Evolutionary conservation across 2,113 vertebrate species (phyloP), one percentile per base, ranked within the genome.

Genomic region (Ptychochromis oligacanthus): DNA sequence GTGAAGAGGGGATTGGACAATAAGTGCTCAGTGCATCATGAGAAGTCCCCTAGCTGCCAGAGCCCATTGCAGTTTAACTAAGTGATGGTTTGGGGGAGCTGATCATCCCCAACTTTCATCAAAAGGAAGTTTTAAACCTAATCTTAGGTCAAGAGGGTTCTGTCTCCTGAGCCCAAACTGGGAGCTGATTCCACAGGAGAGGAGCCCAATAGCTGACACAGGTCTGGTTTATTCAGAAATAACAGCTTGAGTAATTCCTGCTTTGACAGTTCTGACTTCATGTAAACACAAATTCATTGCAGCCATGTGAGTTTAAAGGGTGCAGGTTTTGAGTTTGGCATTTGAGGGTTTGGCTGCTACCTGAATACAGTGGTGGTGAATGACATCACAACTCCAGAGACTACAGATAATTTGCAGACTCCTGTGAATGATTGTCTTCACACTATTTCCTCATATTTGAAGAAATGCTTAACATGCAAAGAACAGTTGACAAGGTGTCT

Each of bases 201-300:
- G 5, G 9, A 3, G 3, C 49, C 24, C 26, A 3, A 70, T 12
- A 28, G 22, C 64, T 28, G 5, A 70, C 28, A 40, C 8, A 40
- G 46, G 24, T 65, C 62, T 65, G 62, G 62, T 65, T 65, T 36
- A 65, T 65, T 65, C n/a, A 65, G 62, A 65, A 65, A 26, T 43
- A 36, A 65, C 38, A 43, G 62, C n/a, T 26, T 65, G 62, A 65
- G 62, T 6, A 65, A 65, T 26, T 65, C 62, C 38, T 65, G 62
- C 62, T 43, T 43, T 65, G 40, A 65, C n/a, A 43, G 62, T 67
- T 67, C 22, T 67, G 38, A 46, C 38, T 4, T 67, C 26, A 46
- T 67, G 64, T 43, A 67, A 12, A 7, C 40, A 46, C 6, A 26
- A 14, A 40, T 40, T 2, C 38, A 31, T n/a, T n/a, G 8, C 7